Evolutionary conservation across 2,797 vertebrate species (phyloP), one percentile per base, ranked within the genome.

Genomic region (Holocentrus rufus): DNA sequence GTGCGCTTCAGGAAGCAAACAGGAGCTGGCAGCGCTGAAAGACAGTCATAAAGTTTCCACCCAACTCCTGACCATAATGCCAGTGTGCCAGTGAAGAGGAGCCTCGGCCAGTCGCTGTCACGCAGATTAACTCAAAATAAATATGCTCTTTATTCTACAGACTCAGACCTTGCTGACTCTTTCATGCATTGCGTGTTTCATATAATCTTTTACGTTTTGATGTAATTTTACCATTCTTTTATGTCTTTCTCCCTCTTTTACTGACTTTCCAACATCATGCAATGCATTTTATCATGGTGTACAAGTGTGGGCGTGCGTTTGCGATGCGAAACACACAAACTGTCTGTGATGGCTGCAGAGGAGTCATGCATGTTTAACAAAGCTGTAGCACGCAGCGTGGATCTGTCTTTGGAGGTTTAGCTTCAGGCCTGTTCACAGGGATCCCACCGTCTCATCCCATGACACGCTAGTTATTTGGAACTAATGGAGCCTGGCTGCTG

Each of bases 391-490:
- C 34, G 25, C 58, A 69, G 60, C 3, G 0, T 53, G 42, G 55
- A 53, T 64, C 72, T 42, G 49, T 59, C 49, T 58, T 10, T 49
- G 52, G 42, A 67, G 58, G 27, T 52, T 59, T 22, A 54, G n/a
- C 31, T 69, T 0, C 0, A 44, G 70, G 53, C 30, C 79, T 75
- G 42, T 70, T 78, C 39, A 57, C 2, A 60, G 56, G 17, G 46
- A 65, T 74, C 55, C 34, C 11, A 17, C 60, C 49, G 22, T 69
- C 57, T 79, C 39, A 78, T 69, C 64, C 34, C n/a, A 61, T 67
- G 65, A 81, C 59, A 73, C 0, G 13, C 58, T 69, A 18, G 14
- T 84, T 76, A 75, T 31, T 65, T 79, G 65, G 62, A 77, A 75
- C 72, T 72, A 77, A 79, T 71, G 53, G 22, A 72, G 63, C 50